Conservation (phyloP, 1,140 invertebrate species). For the Paraescarpia echinospica region DNA sequence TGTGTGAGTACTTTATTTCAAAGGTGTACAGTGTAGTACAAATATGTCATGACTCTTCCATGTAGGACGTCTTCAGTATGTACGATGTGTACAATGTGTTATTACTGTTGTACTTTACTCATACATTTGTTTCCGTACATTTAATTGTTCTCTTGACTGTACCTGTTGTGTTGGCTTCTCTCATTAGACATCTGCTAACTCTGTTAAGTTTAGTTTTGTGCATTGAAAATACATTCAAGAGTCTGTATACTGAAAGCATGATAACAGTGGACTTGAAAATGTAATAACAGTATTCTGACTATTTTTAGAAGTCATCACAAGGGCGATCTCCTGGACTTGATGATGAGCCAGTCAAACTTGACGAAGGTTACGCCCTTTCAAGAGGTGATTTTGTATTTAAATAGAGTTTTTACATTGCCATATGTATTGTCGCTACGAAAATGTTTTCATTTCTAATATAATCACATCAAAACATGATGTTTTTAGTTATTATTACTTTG, state of each 20-base stretch:
- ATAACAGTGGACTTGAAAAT: background rate
- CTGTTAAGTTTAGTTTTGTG: background rate
- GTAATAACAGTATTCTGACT: background rate
- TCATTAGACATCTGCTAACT: background rate
- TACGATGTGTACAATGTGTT: background rate
- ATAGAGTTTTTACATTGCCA: no score
- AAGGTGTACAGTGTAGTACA: background rate
- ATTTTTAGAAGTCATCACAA: background rate
- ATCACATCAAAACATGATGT: no score
- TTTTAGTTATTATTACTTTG: no score
- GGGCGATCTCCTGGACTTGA: background rate
- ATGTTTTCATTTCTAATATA: no score
- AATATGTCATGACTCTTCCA: background rate
- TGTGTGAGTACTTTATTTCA: no score
- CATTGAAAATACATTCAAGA: background rate
- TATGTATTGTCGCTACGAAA: no score
- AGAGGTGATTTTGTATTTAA: constrained; percentile 36
- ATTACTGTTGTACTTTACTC: background rate
- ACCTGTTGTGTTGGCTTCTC: background rate
- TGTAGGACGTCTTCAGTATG: no score
- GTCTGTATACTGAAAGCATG: no score
- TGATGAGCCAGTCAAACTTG: constrained; percentile 27
- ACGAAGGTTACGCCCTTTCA: constrained; percentile 50
- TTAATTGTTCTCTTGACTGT: background rate
- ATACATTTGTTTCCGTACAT: background rate